Conservation (phyloP, 2,797 vertebrate genomes). For the Karalla daura region DNA sequence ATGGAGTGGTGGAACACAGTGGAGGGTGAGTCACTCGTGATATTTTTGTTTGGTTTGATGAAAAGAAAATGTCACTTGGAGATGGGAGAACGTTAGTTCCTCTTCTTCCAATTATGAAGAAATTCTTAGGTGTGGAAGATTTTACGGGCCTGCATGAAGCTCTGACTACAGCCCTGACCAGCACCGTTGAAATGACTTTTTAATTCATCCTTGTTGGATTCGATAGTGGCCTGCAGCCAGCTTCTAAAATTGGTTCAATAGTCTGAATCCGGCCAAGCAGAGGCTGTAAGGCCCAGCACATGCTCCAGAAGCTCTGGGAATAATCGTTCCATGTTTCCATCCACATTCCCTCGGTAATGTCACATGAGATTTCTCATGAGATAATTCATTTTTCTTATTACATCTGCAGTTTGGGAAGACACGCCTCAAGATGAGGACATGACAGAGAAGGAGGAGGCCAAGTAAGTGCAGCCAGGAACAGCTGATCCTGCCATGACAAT, state of each 20-base stretch:
- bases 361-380: background rate
- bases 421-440: constrained; percentile 73
- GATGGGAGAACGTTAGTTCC: no score
- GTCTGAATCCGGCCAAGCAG: background rate
- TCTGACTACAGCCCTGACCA: background rate
- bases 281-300: background rate
- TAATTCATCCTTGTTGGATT: no score
- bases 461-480: constrained; percentile 64
- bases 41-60: no score
- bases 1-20: constrained; percentile 86
- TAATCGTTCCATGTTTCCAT: background rate
- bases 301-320: background rate
- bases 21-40: constrained; percentile 79
- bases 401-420: constrained; percentile 81
- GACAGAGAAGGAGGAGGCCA: constrained; percentile 85
- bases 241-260: background rate
- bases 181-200: background rate
- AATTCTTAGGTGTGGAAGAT: background rate
- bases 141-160: background rate
- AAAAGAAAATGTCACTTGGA: background rate
- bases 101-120: background rate
- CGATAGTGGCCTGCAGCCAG: background rate
- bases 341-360: background rate
- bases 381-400: background rate
- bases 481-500: accelerated